These are phyloP conservation scores for Pipistrellus pygmaeus DNA, from an alignment of 2,797 vertebrate species.

Conservation along the genomic window DNA sequence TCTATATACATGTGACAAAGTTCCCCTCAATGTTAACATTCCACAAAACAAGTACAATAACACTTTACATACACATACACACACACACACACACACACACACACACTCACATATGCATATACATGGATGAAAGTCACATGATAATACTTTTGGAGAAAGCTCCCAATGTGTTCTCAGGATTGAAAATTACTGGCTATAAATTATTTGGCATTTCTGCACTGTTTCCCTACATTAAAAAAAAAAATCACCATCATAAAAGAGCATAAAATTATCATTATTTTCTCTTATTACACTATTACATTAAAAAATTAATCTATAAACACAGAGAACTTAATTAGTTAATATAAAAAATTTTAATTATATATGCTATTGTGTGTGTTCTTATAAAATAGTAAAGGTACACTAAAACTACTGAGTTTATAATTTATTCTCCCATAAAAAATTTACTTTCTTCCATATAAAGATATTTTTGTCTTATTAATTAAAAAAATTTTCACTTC, in stretches of 20 bases:
- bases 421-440: background rate
- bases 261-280: background rate
- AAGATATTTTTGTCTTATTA: conserved; percentile 30
- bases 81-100: rapidly evolving
- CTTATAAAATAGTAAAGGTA: conserved; percentile 19
- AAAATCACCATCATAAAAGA: background rate
- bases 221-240: conserved; percentile 12
- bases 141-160: background rate
- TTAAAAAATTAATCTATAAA: conserved; percentile 29
- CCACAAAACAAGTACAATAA: background rate
- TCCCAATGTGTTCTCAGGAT: background rate
- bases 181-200: conserved; percentile 35
- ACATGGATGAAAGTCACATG: background rate
- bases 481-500: conserved; percentile 19
- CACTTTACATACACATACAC: background rate
- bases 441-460: background rate
- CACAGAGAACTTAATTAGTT: conserved; percentile 37
- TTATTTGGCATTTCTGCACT: conserved; percentile 27
- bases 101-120: background rate
- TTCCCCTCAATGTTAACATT: background rate
- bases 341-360: conserved; percentile 26
- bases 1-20: background rate
- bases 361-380: background rate
- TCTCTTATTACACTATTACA: background rate
- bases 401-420: background rate